Evolutionary conservation across 2,113 vertebrate species (phyloP).

Genomic region (Oreochromis aureus): DNA sequence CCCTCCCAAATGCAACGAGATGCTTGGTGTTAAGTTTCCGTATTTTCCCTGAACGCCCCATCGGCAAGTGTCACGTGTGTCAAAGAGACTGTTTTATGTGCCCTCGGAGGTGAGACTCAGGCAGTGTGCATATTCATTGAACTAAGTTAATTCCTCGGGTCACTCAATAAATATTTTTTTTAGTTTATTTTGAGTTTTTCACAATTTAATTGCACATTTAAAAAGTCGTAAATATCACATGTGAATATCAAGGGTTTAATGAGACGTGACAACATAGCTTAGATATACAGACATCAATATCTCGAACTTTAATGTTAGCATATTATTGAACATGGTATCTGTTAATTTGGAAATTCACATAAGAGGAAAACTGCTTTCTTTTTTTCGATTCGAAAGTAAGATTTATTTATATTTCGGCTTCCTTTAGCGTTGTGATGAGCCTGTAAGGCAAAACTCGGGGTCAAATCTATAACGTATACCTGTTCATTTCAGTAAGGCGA

Average conservation of each 20-base stretch:
- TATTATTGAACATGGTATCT: background rate
- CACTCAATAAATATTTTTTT: background rate
- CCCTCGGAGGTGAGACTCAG: background rate
- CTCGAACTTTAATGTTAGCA: background rate
- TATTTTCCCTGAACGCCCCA: background rate
- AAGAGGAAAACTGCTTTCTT: too few relatives aligned
- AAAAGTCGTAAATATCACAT: background rate
- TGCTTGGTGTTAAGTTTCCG: background rate
- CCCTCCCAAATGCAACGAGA: background rate
- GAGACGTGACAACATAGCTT: background rate
- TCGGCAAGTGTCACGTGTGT: background rate
- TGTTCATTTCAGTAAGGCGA: background rate
- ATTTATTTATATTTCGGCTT: background rate
- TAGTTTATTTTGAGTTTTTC: background rate
- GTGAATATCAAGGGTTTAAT: background rate
- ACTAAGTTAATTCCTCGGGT: background rate
- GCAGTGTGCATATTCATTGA: background rate
- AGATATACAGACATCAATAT: background rate
- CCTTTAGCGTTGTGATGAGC: background rate
- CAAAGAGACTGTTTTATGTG: fast-evolving
- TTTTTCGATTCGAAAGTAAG: background rate
- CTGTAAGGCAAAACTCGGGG: constrained; percentile 21
- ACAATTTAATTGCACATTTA: background rate
- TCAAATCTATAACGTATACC: fast-evolving
- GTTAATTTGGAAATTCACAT: background rate